Percentiles rank a stretch among this genome's conserved stretches.
Conservation (phyloP, 2,888 invertebrate genomes). For the Nemurella pictetii region DNA sequence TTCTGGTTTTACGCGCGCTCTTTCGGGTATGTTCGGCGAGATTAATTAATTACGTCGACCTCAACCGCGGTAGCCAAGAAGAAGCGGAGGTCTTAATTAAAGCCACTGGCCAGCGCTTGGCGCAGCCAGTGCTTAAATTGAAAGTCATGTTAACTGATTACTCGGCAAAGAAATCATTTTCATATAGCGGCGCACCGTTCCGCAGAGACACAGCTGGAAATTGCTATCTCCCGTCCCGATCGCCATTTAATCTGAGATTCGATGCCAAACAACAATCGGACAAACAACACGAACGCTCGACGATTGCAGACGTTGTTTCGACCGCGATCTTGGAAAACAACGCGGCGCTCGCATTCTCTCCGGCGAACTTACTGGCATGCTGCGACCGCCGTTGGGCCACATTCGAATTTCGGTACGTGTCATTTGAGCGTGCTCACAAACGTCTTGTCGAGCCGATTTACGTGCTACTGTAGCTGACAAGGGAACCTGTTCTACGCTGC, state of each 20-base stretch:
- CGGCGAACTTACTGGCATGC: no score
- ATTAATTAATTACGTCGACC: constrained; percentile 24
- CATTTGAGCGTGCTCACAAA: background rate
- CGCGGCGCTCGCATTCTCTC: background rate
- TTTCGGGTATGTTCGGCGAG: background rate
- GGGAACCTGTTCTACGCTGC: background rate
- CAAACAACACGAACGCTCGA: background rate
- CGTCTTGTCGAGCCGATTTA: background rate
- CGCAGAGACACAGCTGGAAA: constrained; percentile 8
- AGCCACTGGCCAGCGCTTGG: no score
- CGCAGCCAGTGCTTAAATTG: no score
- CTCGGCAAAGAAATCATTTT: constrained; percentile 8
- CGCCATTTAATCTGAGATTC: background rate
- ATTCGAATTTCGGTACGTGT: background rate
- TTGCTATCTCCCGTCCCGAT: background rate
- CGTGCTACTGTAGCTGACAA: constrained; percentile 3
- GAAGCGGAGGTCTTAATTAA: constrained; percentile 11
- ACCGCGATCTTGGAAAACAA: background rate
- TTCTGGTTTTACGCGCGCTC: constrained; percentile 1
- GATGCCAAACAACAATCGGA: background rate
- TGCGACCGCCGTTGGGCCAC: background rate
- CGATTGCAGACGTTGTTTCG: background rate
- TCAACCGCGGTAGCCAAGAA: constrained; percentile 22
- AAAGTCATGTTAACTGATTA: constrained; percentile 20
- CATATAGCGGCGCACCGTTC: background rate